A percentile compares a stretch with the other conserved stretches of the same genome.
Evolutionary conservation across 2,113 vertebrate genomes (phyloP).

Genomic region (human): GRCh38 chr12:110208501-110209000

Average conservation of each 20-base stretch:
- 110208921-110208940: slow-evolving; percentile 57
- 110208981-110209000: slow-evolving; percentile 46
- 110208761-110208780: slow-evolving; percentile 20
- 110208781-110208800: slow-evolving; percentile 25
- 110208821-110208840: slow-evolving; percentile 19
- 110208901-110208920: slow-evolving; percentile 45
- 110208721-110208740: slow-evolving; percentile 17
- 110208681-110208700: background rate
- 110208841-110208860: slow-evolving; percentile 39
- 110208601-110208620: background rate
- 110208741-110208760: background rate
- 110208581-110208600: slow-evolving; percentile 18
- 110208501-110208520: no score
- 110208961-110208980: background rate
- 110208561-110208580: background rate
- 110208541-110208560: slow-evolving; percentile 48
- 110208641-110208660: slow-evolving; percentile 2
- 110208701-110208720: background rate
- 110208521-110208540: background rate
- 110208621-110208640: background rate
- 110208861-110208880: slow-evolving; percentile 33
- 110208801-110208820: background rate
- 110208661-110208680: background rate
- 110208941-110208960: slow-evolving; percentile 39
- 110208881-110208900: slow-evolving; percentile 54